Evolutionary conservation across 2,113 vertebrate species (phyloP).

Genomic region (Strix aluco): DNA sequence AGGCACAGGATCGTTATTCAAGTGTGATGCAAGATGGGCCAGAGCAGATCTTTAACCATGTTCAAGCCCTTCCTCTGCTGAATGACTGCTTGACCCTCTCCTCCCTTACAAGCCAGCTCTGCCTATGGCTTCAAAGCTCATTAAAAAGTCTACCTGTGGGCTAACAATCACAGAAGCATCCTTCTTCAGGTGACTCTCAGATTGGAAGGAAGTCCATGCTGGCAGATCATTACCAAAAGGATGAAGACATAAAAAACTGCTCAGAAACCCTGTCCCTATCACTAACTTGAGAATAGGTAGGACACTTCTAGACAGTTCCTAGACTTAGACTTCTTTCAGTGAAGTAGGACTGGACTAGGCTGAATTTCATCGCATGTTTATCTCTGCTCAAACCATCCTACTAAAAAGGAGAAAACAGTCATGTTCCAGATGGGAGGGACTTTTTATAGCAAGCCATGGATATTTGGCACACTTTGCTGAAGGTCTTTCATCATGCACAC

Average conservation of each 20-base stretch:
- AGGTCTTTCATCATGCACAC: slow-evolving; percentile 22
- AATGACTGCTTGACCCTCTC: neutral
- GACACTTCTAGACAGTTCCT: neutral
- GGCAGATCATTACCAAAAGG: neutral
- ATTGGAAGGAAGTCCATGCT: neutral
- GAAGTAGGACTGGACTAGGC: neutral
- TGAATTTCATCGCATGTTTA: neutral
- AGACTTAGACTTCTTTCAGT: neutral
- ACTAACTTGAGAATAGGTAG: neutral
- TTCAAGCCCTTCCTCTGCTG: neutral
- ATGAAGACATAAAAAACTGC: neutral
- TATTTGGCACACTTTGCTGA: neutral
- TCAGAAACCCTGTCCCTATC: neutral
- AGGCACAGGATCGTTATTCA: neutral
- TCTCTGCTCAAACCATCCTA: neutral
- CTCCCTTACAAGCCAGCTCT: neutral
- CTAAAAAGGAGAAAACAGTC: slow-evolving; percentile 31
- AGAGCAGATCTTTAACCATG: neutral
- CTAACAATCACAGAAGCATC: neutral
- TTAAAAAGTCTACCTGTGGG: neutral
- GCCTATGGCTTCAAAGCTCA: neutral
- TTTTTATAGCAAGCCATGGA: slow-evolving; percentile 6
- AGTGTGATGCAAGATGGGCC: fast-evolving
- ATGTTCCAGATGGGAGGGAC: slow-evolving; percentile 3
- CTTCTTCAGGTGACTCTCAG: neutral